Percentiles rank a stretch among this genome's conserved stretches.
phyloP scores from a whole-genome alignment of 2,888 invertebrate species.

The Apodemia mormo region DNA sequence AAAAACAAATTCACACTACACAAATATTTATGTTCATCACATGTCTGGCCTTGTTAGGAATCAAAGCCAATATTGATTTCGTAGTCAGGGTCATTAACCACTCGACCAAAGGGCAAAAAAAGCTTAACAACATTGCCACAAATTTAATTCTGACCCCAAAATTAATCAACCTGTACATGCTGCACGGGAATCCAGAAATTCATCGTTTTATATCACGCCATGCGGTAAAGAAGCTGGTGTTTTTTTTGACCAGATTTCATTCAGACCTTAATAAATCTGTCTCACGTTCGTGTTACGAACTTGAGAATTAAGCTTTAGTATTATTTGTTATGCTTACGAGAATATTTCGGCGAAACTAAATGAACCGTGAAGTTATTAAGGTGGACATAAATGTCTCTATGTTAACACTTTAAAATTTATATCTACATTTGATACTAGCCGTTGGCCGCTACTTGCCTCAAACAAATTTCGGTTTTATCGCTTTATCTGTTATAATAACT shows the following conservation, averaged over 20 bases:
- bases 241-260: slow-evolving; percentile 49
- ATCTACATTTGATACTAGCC: slow-evolving; percentile 16
- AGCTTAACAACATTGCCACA: not conserved
- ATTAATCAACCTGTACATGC: slow-evolving; percentile 47
- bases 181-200: slow-evolving; percentile 18
- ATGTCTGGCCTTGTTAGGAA: no score
- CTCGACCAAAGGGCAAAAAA: not conserved
- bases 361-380: slow-evolving; percentile 37
- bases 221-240: slow-evolving; percentile 47
- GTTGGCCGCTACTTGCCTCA: not conserved
- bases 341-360: slow-evolving; percentile 35
- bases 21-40: no score
- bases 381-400: slow-evolving; percentile 35
- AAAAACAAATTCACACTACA: no score
- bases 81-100: no score
- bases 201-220: slow-evolving; percentile 35
- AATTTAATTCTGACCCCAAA: not conserved
- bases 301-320: slow-evolving; percentile 50
- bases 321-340: slow-evolving; percentile 58
- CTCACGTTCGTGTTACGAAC: slow-evolving; percentile 48
- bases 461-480: not conserved
- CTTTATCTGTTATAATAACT: no score
- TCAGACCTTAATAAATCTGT: slow-evolving; percentile 69
- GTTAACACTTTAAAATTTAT: slow-evolving; percentile 35
- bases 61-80: no score